A percentile compares a stretch with the other conserved stretches of the same genome.
phyloP scores from a whole-genome alignment of 1,140 invertebrate genomes.

The Drosophila leontia region DNA sequence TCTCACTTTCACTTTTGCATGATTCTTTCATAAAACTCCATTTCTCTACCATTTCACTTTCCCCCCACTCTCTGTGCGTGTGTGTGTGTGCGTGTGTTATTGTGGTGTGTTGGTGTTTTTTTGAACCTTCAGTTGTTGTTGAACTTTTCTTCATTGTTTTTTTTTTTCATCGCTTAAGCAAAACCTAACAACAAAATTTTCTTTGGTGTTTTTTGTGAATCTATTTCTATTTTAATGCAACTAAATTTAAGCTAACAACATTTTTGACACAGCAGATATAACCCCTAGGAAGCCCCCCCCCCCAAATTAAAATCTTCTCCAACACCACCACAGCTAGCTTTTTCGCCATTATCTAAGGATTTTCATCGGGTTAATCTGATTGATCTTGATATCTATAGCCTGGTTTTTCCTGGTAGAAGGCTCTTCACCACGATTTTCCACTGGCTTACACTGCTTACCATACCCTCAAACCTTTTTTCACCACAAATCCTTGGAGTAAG shows the following conservation, averaged over 20 bases:
- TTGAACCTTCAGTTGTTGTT: slow-evolving; percentile 12
- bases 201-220: slow-evolving; percentile 51
- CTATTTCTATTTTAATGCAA: slow-evolving; percentile 46
- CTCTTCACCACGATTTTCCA: not conserved
- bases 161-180: slow-evolving; percentile 7
- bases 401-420: not conserved
- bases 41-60: slow-evolving; percentile 22
- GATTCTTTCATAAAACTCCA: slow-evolving; percentile 1
- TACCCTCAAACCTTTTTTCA: not conserved
- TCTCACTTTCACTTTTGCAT: slow-evolving; percentile 10
- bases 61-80: slow-evolving; percentile 13
- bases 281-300: not conserved
- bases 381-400: not conserved
- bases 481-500: not conserved
- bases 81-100: not conserved
- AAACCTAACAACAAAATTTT: slow-evolving; percentile 15
- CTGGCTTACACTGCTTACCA: slow-evolving; percentile 1
- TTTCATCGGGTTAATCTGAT: slow-evolving; percentile 3
- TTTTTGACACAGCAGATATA: slow-evolving; percentile 65
- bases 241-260: slow-evolving; percentile 76
- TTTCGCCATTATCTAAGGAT: slow-evolving; percentile 9
- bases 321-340: slow-evolving; percentile 20
- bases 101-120: slow-evolving; percentile 37
- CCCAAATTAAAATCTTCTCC: not conserved
- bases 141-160: slow-evolving; percentile 10